Evolutionary conservation across 2,113 vertebrate species (phyloP), one percentile per base, ranked within the genome.

Genomic region (Neogobius melanostomus): DNA sequence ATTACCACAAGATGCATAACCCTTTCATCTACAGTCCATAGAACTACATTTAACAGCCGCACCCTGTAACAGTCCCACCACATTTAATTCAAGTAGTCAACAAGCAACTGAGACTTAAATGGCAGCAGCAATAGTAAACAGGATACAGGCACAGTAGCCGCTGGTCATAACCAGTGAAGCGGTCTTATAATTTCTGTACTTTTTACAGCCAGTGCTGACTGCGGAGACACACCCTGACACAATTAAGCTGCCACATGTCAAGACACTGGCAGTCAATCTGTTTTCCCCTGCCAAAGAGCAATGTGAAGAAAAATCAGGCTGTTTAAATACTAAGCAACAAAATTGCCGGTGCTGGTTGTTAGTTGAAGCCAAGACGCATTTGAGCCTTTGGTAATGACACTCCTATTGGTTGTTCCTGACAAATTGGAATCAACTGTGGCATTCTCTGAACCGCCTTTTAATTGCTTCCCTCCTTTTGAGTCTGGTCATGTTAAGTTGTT

Each of bases 291-390:
- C 71, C 60, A 12, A 48, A 53, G 46, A 75, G 69, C 68, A 83
- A 71, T 85, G 74, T 61, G n/a, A 44, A 69, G 28, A 36, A 79
- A 87, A 78, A 85, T 83, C 87, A 82, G 62, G 61, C 12, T 36
- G 70, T 85, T 59, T 91, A 91, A 90, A 88, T 88, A 86, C 74
- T 75, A 71, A 78, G 72, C 67, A 80, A 81, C 81, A 83, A 85
- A 88, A 88, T 85, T 79, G 52, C 75, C 70, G 73, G 82, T 67
- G 75, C 77, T 79, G 82, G 80, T 86, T 87, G 85, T 87, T 85
- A 88, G 79, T 54, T 57, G 75, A 75, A 42, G 81, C 74, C 63
- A 50, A 84, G 74, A 69, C 53, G n/a, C 66, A 48, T 76, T 68
- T 75, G 77, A 68, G 70, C 74, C 69, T 81, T 66, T 14, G 16